Conservation (phyloP, 2,888 invertebrate genomes). For the Elegia similella region DNA sequence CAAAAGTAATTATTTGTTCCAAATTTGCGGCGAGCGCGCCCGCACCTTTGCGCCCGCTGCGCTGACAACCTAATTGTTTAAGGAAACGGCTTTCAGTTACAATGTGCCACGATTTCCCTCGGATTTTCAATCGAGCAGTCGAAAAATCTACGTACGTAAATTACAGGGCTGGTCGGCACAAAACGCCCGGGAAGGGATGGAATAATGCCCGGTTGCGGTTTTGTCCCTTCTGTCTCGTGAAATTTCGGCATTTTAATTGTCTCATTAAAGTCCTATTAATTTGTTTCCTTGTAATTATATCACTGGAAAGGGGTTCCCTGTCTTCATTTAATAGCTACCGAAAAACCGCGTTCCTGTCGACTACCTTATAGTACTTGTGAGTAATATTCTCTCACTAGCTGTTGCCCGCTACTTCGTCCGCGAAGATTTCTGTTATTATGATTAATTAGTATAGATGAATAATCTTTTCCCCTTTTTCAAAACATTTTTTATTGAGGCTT, state of each 20-base stretch:
- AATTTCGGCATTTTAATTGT: constrained; percentile 56
- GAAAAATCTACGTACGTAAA: constrained; percentile 43
- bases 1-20: constrained; percentile 62
- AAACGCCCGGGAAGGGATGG: constrained; percentile 37
- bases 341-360: constrained; percentile 3
- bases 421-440: too few relatives aligned
- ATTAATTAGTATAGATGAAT: too few relatives aligned
- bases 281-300: constrained; percentile 38
- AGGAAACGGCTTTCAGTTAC: constrained; percentile 60
- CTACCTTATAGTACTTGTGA: background rate
- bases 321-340: constrained; percentile 22
- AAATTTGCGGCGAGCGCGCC: constrained; percentile 43
- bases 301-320: constrained; percentile 24
- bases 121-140: constrained; percentile 40
- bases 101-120: constrained; percentile 35
- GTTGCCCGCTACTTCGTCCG: too few relatives aligned
- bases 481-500: too few relatives aligned
- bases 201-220: constrained; percentile 50
- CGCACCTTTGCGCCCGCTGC: constrained; percentile 33
- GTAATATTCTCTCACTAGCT: too few relatives aligned
- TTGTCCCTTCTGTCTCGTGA: constrained; percentile 36
- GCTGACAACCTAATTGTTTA: constrained; percentile 61
- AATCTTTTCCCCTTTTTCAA: too few relatives aligned
- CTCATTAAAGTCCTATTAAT: constrained; percentile 54
- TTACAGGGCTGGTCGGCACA: constrained; percentile 39